Evolutionary conservation across 2,113 vertebrate genomes (phyloP), one percentile per base, ranked within the genome.

Genomic region (Plotosus lineatus): DNA sequence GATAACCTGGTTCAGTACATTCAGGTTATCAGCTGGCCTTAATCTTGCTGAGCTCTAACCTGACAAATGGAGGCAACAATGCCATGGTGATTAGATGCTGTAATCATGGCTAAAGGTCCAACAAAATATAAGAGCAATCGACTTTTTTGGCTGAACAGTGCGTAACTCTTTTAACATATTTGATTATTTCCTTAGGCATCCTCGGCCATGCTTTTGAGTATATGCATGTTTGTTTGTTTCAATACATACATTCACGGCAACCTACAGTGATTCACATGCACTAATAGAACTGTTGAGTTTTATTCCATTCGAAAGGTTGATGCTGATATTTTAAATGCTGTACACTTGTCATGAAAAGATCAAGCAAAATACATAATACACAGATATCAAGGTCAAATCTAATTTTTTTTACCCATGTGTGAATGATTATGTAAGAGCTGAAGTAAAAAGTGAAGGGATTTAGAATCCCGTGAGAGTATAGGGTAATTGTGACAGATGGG

Each of bases 401-500:
- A 51, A 12, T 28, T 38, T 50, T 31, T n/a, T 21, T n/a, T n/a
- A n/a, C 6, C 26, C 55, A 26, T 75, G 36, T 58, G 46, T 77
- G 42, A 63, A 63, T 63, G 53, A 65, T 51, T 82, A 55, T 58
- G 77, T 77, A 79, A 72, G 71, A 42, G 26, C 46, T 51, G 10
- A 44, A 58, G 72, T 73, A 56, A 58, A 56, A 58, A 58, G 0
- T 12, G 60, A 69, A 77, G 36, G 61, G 48, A 51, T 51, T 72
- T 60, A 40, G n/a, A 58, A 78, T 28, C 77, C 38, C 58, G 44
- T 38, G 26, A 78, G 46, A 44, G 79, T 50, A 17, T 31, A 40
- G 56, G 21, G 17, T 72, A 84, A 56, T 71, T 65, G 60, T 65
- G 68, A 66, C 84, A 85, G 81, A 85, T 85, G 78, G 73, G 26